Conservation (phyloP, 2,797 vertebrate species). For the Brachyrhaphis roseni region DNA sequence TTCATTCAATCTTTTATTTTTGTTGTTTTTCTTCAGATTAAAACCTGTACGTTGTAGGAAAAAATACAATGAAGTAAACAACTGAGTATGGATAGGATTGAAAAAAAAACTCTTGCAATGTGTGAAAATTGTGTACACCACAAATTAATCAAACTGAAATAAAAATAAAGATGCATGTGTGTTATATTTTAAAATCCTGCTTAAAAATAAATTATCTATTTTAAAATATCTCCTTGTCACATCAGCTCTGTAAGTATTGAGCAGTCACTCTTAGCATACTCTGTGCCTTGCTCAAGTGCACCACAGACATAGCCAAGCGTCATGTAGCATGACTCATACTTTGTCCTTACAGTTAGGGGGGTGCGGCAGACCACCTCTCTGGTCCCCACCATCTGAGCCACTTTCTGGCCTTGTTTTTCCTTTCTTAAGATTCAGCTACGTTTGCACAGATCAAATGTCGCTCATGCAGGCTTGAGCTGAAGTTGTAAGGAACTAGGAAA, state of each 20-base stretch:
- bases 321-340: background rate
- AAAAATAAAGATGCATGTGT: background rate
- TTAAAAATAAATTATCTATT: background rate
- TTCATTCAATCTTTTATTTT: background rate
- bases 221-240: background rate
- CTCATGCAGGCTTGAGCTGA: background rate
- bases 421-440: background rate
- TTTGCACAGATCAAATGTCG: slow-evolving; percentile 3
- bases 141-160: background rate
- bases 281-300: background rate
- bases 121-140: background rate
- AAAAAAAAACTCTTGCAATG: background rate
- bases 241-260: background rate
- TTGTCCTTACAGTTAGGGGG: background rate
- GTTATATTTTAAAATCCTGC: too few relatives aligned
- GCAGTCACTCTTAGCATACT: background rate
- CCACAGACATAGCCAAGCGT: background rate
- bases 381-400: background rate
- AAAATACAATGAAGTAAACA: background rate
- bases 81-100: background rate
- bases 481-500: slow-evolving; percentile 27
- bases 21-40: background rate
- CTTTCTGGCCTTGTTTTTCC: background rate
- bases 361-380: background rate
- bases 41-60: background rate